A percentile compares a stretch with the other conserved stretches of the same genome.
Evolutionary conservation across 2,797 vertebrate species (phyloP).

Genomic region (Erithacus rubecula): DNA sequence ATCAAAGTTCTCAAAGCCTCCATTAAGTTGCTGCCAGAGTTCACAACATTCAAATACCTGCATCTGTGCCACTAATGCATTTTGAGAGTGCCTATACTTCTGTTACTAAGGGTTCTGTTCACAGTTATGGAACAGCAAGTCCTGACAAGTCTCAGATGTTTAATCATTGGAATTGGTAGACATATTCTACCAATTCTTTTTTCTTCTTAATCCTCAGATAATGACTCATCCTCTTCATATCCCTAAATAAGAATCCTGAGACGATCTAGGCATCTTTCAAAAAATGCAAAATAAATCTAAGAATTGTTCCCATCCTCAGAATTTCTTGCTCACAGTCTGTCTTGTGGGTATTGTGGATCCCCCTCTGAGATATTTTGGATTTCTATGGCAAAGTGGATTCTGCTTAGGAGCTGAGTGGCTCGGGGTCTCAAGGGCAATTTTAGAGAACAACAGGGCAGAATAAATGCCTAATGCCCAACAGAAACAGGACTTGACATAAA

Average conservation of each 20-base stretch:
- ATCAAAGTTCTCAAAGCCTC: not conserved
- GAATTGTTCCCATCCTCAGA: not conserved
- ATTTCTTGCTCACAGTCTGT: not conserved
- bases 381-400: not conserved
- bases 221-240: not conserved
- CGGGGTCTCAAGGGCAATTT: accelerated
- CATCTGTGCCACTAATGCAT: not conserved
- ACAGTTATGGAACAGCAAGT: not conserved
- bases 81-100: not conserved
- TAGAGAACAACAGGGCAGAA: not conserved
- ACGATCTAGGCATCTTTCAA: not conserved
- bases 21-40: not conserved
- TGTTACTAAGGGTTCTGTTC: not conserved
- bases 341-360: not conserved
- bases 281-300: not conserved
- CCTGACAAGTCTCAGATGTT: not conserved
- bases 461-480: not conserved
- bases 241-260: not conserved
- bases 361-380: not conserved
- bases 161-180: not conserved
- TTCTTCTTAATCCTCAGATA: not conserved
- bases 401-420: not conserved
- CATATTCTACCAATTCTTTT: not conserved
- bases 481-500: not conserved
- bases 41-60: not conserved